Base-by-base conservation (phyloP, 2,797 vertebrate species). In the Triplophysa yarkandensis region DNA sequence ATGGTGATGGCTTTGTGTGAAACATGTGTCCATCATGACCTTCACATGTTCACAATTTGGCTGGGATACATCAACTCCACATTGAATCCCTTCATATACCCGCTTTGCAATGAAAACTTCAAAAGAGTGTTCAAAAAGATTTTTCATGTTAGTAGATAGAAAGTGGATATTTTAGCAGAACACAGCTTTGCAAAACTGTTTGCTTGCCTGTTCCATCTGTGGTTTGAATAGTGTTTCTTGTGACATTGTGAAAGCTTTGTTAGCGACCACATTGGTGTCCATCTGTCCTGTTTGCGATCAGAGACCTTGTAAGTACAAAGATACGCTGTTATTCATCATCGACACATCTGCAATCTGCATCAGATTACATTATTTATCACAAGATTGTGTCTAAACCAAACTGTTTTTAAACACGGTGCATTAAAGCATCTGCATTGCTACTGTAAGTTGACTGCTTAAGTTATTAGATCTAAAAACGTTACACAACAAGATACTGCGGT, bases 21-120 rank as follows among this genome's bases (percentile, higher is more conserved):
- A 77, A 85, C 83, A 34, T 94, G 92, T 1, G 86, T 93, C 4
- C 91, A 88, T 46, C 92, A 95, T 34, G 81, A 89, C 0, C 86
- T 95, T 17, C 95, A 95, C 80, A 98, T 93, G 94, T 92, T 94
- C 85, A 98, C 97, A 17, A 95, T 98, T 81, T 99, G 97, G 97
- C 89, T 99, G 0, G 97, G 97, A 30, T 99, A 98, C 77, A 86
- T 99, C 71, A 99, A 99, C 88, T 99, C 97, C 58, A 96, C 96
- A 0, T 82, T 99, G 21, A 98, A 98, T 61, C 97, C 97, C 0
- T 95, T 98, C 75, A 96, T 99, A 67, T 99, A 98, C 43, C 96
- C 97, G 0, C 88, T 99, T 43, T 99, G 97, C 82, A 99, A 98
- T 5, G 94, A 96, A 16, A 98, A 95, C 77, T 98, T 99, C 84